A percentile compares a stretch with the other conserved stretches of the same genome.
These are phyloP conservation scores for Diplosoma virens DNA, from an alignment of 23 tunicate genomes.

Conservation along the genomic window DNA sequence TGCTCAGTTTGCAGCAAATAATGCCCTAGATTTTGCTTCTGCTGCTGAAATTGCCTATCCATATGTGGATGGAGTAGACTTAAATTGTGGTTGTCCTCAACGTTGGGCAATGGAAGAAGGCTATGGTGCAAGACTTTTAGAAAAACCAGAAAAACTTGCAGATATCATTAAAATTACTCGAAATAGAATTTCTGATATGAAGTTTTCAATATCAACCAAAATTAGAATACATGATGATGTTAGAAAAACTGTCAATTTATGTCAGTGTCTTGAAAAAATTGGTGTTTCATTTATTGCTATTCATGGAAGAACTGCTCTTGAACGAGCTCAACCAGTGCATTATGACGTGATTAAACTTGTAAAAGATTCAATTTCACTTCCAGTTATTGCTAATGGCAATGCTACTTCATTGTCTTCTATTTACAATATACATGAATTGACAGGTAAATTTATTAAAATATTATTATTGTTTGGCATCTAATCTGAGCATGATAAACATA, in stretches of 20 bases:
- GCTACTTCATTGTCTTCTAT: slow-evolving; percentile 44
- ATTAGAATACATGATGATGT: slow-evolving; percentile 64
- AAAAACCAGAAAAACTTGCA: slow-evolving; percentile 46
- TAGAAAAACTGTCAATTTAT: slow-evolving; percentile 66
- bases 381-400: slow-evolving; percentile 84
- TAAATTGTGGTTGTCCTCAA: slow-evolving; percentile 97
- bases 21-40: slow-evolving; percentile 60
- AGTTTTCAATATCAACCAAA: slow-evolving; percentile 81
- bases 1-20: slow-evolving; percentile 94
- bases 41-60: slow-evolving; percentile 81
- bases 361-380: slow-evolving; percentile 61
- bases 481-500: too few species aligned
- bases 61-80: slow-evolving; percentile 75
- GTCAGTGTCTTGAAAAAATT: slow-evolving; percentile 54
- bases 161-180: slow-evolving; percentile 52
- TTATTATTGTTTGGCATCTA: too few species aligned
- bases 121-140: slow-evolving; percentile 81
- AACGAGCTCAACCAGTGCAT: slow-evolving; percentile 89
- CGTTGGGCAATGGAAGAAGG: slow-evolving; percentile 95
- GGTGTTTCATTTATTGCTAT: slow-evolving; percentile 75
- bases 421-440: slow-evolving; percentile 30
- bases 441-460: slow-evolving; percentile 53
- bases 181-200: slow-evolving; percentile 43
- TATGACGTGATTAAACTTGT: slow-evolving; percentile 67
- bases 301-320: slow-evolving; percentile 91